phyloP scores from a whole-genome alignment of 2,113 vertebrate genomes.

The Dipodomys stephensi region DNA sequence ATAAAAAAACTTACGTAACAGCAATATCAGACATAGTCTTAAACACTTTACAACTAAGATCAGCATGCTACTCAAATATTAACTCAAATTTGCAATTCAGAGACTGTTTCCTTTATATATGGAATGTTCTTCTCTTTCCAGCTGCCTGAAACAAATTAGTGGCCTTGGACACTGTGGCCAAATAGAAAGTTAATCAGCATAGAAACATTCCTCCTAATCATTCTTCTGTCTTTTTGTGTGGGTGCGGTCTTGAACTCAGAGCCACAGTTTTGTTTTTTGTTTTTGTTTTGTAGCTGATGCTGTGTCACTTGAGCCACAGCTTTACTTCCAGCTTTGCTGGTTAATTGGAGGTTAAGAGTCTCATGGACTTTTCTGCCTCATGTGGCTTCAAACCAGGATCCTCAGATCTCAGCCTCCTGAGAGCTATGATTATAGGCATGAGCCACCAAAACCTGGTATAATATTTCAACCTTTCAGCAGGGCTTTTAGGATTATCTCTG shows the following conservation, averaged over 20 bases:
- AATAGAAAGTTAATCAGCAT: neutral
- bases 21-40: neutral
- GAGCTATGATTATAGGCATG: too few species aligned
- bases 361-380: too few species aligned
- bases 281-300: too few species aligned
- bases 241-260: too few species aligned
- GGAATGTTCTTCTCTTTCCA: neutral
- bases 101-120: neutral
- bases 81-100: constrained; percentile 2
- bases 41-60: neutral
- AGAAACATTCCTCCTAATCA: neutral
- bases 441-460: too few species aligned
- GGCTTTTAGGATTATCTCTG: neutral
- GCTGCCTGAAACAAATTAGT: neutral
- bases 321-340: too few species aligned
- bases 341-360: too few species aligned
- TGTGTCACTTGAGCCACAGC: too few species aligned
- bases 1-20: neutral
- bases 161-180: neutral
- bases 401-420: too few species aligned
- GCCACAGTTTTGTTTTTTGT: too few species aligned
- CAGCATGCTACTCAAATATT: constrained; percentile 24
- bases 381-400: too few species aligned
- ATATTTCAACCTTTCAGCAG: neutral
- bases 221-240: neutral